phyloP scores from a whole-genome alignment of 2,113 vertebrate species.

The Rhagologus leucostigma region DNA sequence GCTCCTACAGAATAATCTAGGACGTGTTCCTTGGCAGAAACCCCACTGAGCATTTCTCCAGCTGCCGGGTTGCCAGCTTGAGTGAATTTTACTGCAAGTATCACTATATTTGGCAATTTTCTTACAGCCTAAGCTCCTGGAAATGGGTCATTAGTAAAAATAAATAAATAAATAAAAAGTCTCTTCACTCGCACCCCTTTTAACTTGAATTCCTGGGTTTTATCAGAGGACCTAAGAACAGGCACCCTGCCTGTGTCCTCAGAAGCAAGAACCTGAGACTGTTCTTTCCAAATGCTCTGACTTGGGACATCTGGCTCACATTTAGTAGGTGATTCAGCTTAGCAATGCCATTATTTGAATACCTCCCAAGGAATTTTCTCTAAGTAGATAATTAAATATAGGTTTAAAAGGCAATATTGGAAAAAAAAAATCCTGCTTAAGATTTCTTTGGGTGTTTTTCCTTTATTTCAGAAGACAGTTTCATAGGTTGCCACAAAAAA shows the following conservation, averaged over 20 bases:
- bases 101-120: slow-evolving; percentile 47
- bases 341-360: not conserved
- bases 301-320: not conserved
- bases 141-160: slow-evolving; percentile 47
- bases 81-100: slow-evolving; percentile 31
- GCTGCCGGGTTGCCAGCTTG: not conserved
- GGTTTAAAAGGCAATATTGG: not conserved
- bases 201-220: not conserved
- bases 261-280: not conserved
- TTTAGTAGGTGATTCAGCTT: not conserved
- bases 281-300: not conserved
- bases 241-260: not conserved
- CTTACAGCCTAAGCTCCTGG: slow-evolving; percentile 28
- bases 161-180: not conserved
- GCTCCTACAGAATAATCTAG: slow-evolving; percentile 27
- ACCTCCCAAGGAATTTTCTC: not conserved
- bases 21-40: slow-evolving; percentile 11
- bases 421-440: not conserved
- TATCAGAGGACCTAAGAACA: not conserved
- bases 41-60: slow-evolving; percentile 32
- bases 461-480: not conserved
- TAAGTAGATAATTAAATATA: not conserved
- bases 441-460: not conserved
- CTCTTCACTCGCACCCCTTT: not conserved
- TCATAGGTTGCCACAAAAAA: not conserved